phyloP scores from a whole-genome alignment of 2,113 vertebrate genomes.

The Felis chaus region DNA sequence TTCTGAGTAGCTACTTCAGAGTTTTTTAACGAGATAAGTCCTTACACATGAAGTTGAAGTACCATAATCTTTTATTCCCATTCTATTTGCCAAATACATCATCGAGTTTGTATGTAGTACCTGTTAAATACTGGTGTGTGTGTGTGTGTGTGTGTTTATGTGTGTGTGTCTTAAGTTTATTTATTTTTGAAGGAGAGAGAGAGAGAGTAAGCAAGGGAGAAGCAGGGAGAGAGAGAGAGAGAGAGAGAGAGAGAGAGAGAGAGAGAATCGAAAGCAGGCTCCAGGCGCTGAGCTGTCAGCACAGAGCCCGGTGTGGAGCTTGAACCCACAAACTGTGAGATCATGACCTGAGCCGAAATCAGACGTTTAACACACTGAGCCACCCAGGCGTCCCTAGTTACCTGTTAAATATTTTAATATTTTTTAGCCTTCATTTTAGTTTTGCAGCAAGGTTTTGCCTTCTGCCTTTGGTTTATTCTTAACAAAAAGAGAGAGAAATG shows the following conservation, averaged over 20 bases:
- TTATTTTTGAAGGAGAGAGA: too few relatives aligned
- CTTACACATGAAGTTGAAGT: neutral
- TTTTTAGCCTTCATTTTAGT: neutral
- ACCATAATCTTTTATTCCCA: neutral
- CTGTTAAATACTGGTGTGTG: neutral
- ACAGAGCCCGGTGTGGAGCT: too few relatives aligned
- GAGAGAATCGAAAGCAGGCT: too few relatives aligned
- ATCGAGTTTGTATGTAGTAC: neutral
- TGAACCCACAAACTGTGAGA: too few relatives aligned
- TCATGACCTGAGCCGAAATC: too few relatives aligned
- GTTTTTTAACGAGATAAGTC: neutral
- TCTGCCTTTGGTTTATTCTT: neutral
- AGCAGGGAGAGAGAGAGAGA: too few relatives aligned
- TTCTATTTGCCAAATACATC: neutral
- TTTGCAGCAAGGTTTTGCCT: neutral
- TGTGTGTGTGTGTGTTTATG: too few relatives aligned
- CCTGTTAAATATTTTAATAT: neutral
- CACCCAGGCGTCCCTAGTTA: neutral
- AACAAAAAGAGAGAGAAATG: neutral
- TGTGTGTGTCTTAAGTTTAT: too few relatives aligned
- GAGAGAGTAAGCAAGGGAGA: too few relatives aligned
- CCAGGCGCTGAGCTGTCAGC: too few relatives aligned
- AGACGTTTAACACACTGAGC: too few relatives aligned
- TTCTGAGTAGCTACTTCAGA: neutral
- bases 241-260: too few relatives aligned